A percentile compares a stretch with the other conserved stretches of the same genome.
These are phyloP conservation scores for Lycia hirtaria DNA, from an alignment of 2,888 invertebrate species.

Conservation along the genomic window DNA sequence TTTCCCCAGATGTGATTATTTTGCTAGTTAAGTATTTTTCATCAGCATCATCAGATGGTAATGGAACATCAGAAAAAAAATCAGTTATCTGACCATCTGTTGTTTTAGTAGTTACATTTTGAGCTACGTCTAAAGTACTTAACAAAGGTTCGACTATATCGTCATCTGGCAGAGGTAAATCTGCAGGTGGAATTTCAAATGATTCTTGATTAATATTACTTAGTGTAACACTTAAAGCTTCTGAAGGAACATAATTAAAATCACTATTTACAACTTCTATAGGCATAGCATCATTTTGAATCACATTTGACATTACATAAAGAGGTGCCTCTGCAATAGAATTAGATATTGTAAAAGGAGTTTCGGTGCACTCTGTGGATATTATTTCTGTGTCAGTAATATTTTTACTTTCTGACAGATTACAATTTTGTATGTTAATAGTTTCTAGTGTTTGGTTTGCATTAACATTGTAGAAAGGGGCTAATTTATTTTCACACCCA, in stretches of 20 bases:
- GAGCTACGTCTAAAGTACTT: neutral
- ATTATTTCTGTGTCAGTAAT: neutral
- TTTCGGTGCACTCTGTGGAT: neutral
- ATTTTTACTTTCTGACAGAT: neutral
- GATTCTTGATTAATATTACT: neutral
- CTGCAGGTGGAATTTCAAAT: slow-evolving; percentile 1
- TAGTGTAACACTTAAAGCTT: neutral
- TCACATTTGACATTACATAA: neutral
- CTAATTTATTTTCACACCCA: neutral
- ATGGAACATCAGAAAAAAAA: slow-evolving; percentile 54
- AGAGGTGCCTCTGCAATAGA: neutral
- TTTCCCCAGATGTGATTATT: slow-evolving; percentile 4
- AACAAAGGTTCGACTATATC: neutral
- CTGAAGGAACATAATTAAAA: neutral
- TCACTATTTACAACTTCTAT: neutral
- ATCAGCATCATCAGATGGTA: slow-evolving; percentile 63
- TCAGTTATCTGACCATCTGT: neutral
- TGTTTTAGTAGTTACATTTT: slow-evolving; percentile 1
- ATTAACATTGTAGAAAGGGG: neutral
- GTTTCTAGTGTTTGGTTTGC: neutral
- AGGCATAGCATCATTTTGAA: neutral
- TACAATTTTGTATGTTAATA: neutral
- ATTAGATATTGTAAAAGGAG: neutral
- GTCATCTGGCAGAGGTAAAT: slow-evolving; percentile 26
- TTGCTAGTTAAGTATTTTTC: slow-evolving; percentile 35